Evolutionary conservation across 2,888 invertebrate species (phyloP), one percentile per base, ranked within the genome.

Genomic region (Zygothrica quintamaculata): DNA sequence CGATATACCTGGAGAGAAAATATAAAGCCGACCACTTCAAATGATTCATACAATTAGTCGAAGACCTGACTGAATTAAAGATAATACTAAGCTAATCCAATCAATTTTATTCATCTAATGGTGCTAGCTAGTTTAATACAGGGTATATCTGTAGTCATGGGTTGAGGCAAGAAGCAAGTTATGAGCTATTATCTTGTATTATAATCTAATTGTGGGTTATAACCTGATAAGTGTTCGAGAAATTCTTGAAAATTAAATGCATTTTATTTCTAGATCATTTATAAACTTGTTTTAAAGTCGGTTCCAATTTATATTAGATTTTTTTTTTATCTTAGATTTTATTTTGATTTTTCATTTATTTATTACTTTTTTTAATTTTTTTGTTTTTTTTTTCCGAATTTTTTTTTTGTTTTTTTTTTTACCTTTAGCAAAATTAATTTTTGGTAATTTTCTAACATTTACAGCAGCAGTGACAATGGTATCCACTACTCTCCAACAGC

Each of bases 401-500:
- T 37, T 37, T 8, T 1, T 37, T 13, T 37, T 37, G 37, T 13
- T 37, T 37, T 37, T 37, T 3, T 1, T 29, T 29, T 29, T 34
- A 34, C 18, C 1, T 40, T 22, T 40, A 43, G 1, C 3, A 40
- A 3, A 12, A 40, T 25, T 48, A 42, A 53, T 18, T 52, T 43
- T 37, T 26, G 36, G 12, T 2, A 7, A 47, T 22, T 62, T 44
- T 64, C 22, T 46, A 48, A 53, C 50, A 37, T 33, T 82, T 76
- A 9, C 67, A 81, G 82, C 56, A 34, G 12, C 12, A 29, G 25
- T 44, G 52, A 51, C 42, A 62, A 60, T 37, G 53, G 59, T 15
- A 66, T 75, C 31, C 58, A 61, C 37, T 60, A 65, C 46, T 64
- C 33, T 11, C 44, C 79, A 3, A 57, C 86, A 12, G 50, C 73